Evolutionary conservation across 2,888 invertebrate species (phyloP).

Genomic region (Metopia argyrocephala): DNA sequence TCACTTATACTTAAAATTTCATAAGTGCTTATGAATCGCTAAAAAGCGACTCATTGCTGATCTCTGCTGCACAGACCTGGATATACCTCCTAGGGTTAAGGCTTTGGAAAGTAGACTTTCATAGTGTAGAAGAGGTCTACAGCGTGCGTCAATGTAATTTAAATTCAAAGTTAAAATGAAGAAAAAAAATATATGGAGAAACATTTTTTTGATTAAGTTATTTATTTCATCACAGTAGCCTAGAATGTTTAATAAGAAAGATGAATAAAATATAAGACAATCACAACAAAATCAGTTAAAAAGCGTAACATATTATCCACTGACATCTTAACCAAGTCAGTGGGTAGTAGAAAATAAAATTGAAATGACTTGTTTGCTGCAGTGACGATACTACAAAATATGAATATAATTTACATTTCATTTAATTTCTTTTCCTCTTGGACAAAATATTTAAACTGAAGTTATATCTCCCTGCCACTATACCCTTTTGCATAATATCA

Average conservation of each 20-base stretch:
- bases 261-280: neutral
- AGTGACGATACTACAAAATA: neutral
- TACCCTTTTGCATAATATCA: neutral
- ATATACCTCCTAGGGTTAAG: too few species aligned
- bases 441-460: neutral
- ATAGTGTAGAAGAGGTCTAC: too few species aligned
- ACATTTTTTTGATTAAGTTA: conserved; percentile 38
- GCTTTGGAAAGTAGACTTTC: too few species aligned
- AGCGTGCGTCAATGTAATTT: neutral
- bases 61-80: too few species aligned
- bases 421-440: neutral
- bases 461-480: neutral
- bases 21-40: too few species aligned
- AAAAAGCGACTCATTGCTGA: too few species aligned
- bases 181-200: neutral
- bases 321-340: conserved; percentile 43
- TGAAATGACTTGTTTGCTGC: conserved; percentile 20
- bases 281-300: neutral
- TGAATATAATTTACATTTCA: conserved; percentile 49
- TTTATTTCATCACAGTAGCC: conserved; percentile 39
- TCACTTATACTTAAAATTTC: too few species aligned
- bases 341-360: neutral
- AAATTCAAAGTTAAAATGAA: neutral
- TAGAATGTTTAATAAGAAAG: conserved; percentile 12
- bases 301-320: conserved; percentile 40